phyloP scores from a whole-genome alignment of 1,140 invertebrate genomes.

The Trichonephila clavata region DNA sequence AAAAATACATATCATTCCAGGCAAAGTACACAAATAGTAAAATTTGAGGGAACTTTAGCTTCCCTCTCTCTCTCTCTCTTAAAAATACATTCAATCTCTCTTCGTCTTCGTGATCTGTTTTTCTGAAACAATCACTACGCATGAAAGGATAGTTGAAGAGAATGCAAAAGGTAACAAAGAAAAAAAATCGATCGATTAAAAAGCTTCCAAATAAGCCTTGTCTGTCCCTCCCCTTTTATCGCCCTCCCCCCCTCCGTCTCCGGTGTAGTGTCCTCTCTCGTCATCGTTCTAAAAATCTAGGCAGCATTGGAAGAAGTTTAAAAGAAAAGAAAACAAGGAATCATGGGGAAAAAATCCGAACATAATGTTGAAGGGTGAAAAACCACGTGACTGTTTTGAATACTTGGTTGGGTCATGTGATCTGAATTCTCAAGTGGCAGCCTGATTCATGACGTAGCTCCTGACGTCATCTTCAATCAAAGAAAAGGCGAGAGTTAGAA shows the following conservation, averaged over 20 bases:
- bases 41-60: not conserved
- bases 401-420: slow-evolving; percentile 18
- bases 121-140: not conserved
- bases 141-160: not conserved
- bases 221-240: not conserved
- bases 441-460: slow-evolving; percentile 7
- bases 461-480: slow-evolving; percentile 53
- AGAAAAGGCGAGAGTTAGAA: not conserved
- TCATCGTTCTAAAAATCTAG: not conserved
- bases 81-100: not conserved
- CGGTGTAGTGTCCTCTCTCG: not conserved
- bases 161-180: slow-evolving; percentile 2
- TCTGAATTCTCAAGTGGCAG: slow-evolving; percentile 34
- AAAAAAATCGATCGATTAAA: slow-evolving; percentile 25
- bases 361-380: slow-evolving; percentile 4
- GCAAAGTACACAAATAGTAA: not conserved
- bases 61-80: no score
- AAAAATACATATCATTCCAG: not conserved
- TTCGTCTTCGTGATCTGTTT: slow-evolving; percentile 1
- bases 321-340: not conserved
- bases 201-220: not conserved
- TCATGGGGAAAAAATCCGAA: not conserved
- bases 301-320: not conserved
- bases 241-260: not conserved
- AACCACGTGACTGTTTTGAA: slow-evolving; percentile 51